These are phyloP conservation scores for Hylia prasina DNA, from an alignment of 2,113 vertebrate species.

Conservation along the genomic window DNA sequence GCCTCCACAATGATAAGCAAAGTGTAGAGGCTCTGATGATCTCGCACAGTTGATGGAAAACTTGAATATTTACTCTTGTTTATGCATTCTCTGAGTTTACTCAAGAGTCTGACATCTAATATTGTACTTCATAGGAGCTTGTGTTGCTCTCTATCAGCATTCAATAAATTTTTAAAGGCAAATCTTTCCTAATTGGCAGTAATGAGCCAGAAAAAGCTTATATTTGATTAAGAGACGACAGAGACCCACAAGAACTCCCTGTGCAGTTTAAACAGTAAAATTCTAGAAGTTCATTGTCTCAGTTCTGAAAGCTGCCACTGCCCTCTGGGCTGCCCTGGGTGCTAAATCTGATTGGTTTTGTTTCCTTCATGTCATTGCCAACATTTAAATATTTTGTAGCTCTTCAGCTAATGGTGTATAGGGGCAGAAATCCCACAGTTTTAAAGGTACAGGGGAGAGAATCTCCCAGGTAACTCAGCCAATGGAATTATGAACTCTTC, in stretches of 20 bases:
- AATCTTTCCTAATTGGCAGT: constrained; percentile 27
- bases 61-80: background rate
- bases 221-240: background rate
- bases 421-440: background rate
- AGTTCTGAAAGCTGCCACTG: background rate
- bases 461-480: background rate
- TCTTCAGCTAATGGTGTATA: background rate
- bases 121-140: background rate
- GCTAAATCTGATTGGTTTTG: background rate
- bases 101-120: background rate
- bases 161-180: constrained; percentile 1
- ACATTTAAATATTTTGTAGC: background rate
- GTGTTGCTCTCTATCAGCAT: background rate
- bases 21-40: background rate
- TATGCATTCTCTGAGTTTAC: background rate
- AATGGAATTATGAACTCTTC: background rate
- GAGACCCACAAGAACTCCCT: background rate
- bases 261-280: background rate
- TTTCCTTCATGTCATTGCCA: background rate
- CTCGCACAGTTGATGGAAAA: background rate
- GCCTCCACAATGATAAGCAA: background rate
- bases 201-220: constrained; percentile 22
- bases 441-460: background rate
- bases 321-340: background rate
- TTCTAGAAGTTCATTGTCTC: constrained; percentile 12